Evolutionary conservation across 2,113 vertebrate species (phyloP).

Genomic region (Gasterosteus aculeatus): DNA sequence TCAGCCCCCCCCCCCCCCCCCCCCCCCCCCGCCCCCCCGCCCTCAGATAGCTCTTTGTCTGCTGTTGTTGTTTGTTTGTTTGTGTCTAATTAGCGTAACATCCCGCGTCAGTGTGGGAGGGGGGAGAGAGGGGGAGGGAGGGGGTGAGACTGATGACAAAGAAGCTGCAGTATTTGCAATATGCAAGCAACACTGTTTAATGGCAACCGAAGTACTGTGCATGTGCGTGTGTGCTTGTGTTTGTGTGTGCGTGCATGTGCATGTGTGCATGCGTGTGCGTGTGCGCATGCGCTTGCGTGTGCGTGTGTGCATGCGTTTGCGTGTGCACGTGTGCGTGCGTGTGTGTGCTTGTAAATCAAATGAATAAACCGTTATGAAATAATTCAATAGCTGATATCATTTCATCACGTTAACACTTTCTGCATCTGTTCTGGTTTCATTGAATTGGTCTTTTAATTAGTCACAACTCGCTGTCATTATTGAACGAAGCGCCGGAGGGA

Average conservation of each 20-base stretch:
- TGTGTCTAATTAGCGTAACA: conserved; percentile 47
- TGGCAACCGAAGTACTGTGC: conserved; percentile 1
- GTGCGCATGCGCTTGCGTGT: conserved; percentile 1
- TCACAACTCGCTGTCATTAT: too few relatives aligned
- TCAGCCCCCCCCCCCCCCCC: conserved; percentile 34
- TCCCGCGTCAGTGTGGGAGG: conserved; percentile 1
- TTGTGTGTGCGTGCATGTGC: background rate
- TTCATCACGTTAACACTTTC: too few relatives aligned
- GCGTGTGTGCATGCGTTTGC: conserved; percentile 10
- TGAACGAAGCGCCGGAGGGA: too few relatives aligned
- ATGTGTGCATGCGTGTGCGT: conserved; percentile 10
- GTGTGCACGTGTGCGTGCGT: background rate
- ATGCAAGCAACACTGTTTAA: conserved; percentile 26
- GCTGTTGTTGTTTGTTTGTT: conserved; percentile 40
- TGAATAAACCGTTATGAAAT: conserved; percentile 13
- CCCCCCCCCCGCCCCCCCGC: conserved; percentile 3
- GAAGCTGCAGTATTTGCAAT: conserved; percentile 34
- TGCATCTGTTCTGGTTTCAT: too few relatives aligned
- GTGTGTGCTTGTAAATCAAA: conserved; percentile 1
- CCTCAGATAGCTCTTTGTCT: conserved; percentile 20
- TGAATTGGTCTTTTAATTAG: too few relatives aligned
- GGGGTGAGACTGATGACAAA: conserved; percentile 32
- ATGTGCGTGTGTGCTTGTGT: background rate
- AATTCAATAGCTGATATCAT: background rate
- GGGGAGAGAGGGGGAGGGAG: background rate